These are phyloP conservation scores for Aegithalos caudatus DNA, from an alignment of 2,113 vertebrate genomes.

Conservation along the genomic window DNA sequence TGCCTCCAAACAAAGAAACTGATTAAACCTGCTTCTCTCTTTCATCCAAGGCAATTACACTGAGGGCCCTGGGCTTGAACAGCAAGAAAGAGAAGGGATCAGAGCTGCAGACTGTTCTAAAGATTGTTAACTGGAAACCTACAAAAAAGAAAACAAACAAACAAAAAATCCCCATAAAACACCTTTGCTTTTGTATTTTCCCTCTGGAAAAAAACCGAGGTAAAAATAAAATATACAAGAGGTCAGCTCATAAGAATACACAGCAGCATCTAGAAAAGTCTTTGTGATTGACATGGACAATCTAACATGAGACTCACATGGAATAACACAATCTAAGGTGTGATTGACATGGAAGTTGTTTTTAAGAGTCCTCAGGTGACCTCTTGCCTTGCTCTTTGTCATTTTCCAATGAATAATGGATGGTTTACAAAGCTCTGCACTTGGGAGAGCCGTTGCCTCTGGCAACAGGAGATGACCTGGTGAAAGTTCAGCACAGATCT, in stretches of 20 bases:
- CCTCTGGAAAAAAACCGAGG: not conserved
- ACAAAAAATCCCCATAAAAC: not conserved
- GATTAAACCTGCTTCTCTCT: not conserved
- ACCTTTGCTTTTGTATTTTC: not conserved
- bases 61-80: not conserved
- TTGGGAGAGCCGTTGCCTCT: not conserved
- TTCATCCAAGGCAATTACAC: not conserved
- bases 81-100: not conserved
- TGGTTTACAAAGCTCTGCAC: not conserved
- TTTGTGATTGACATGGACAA: not conserved
- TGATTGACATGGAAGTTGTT: not conserved
- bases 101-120: not conserved
- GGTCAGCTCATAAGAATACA: not conserved
- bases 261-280: not conserved
- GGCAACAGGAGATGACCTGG: not conserved
- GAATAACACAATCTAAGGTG: not conserved
- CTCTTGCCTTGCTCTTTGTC: not conserved
- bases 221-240: not conserved
- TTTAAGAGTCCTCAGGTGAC: not conserved
- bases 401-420: not conserved
- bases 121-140: not conserved
- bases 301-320: fast-evolving
- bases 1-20: not conserved
- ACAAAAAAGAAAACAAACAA: not conserved
- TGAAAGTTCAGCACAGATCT: not conserved